A percentile compares a stretch with the other conserved stretches of the same genome.
Evolutionary conservation across 2,113 vertebrate genomes (phyloP).

Genomic region (Poeciliopsis occidentalis): DNA sequence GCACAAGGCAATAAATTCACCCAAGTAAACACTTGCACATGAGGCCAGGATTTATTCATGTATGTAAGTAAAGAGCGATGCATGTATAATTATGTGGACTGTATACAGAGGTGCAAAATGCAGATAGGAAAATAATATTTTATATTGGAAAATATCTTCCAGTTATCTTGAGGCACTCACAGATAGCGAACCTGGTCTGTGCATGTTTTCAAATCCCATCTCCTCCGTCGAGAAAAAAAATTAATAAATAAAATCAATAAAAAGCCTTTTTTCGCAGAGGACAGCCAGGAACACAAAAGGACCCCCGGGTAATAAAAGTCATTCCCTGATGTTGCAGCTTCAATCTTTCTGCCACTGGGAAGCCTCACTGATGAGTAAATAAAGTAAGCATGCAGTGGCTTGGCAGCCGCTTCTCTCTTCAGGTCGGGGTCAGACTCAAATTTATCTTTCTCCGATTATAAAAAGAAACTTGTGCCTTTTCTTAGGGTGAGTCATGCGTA

Average conservation of each 20-base stretch:
- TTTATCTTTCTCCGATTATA: conserved; percentile 36
- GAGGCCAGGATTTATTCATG: not conserved
- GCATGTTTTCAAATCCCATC: conserved; percentile 52
- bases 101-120: not conserved
- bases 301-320: conserved; percentile 63
- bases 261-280: conserved; percentile 61
- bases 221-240: not conserved
- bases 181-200: conserved; percentile 33
- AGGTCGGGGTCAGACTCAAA: conserved; percentile 32
- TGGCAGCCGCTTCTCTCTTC: conserved; percentile 7
- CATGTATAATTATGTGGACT: not conserved
- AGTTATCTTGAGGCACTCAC: conserved; percentile 9
- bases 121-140: not conserved
- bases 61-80: not conserved
- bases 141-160: conserved; percentile 35
- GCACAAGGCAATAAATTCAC: conserved; percentile 55
- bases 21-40: not conserved
- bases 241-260: conserved; percentile 58
- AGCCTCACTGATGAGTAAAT: conserved; percentile 68
- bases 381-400: conserved; percentile 53
- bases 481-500: not conserved
- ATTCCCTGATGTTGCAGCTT: conserved; percentile 50
- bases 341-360: conserved; percentile 62
- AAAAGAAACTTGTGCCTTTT: not conserved
- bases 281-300: conserved; percentile 63